Base-by-base conservation (phyloP, 2,888 invertebrate genomes). In the Dicroscelio sp. region DNA sequence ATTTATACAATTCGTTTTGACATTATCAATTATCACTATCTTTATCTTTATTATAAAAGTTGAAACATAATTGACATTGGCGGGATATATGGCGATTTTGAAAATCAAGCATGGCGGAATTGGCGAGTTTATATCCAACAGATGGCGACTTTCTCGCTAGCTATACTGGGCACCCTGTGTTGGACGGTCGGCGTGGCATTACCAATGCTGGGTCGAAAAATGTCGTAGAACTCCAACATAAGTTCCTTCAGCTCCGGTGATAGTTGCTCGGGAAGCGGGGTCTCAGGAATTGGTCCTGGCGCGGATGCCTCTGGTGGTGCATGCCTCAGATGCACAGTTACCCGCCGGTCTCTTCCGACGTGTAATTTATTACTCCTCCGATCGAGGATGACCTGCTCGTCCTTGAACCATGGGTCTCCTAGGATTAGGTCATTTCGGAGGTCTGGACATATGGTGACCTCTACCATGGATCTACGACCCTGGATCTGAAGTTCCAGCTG, bases 101-200 rank as follows among this genome's bases (percentile, higher is more conserved):
- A 12, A 38, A 38, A 67, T 48, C 20, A 71, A 71, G 52, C 25
- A 31, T 73, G 73, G 73, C 55, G 33, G 55, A n/a, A 73, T 76
- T 76, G 75, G 75, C 58, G 75, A 23, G 35, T 35, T 55, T 76
- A 76, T 76, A 58, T 33, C 58, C 75, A 27, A 76, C 75, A 76
- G 75, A 30, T 76, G 75, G 58, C 75, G 75, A 58, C 58, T 58
- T 76, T n/a, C 10, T 76, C 55, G n/a, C 2, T 76, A 12, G 27
- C 5, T 35, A 30, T 76, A 76, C 75, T 76, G 75, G 25, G 58
- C 75, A 76, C 75, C 17, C 12, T 55, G 58, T 43, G 43, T 43
- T 43, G n/a, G n/a, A n/a, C n/a, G n/a, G n/a, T n/a, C n/a, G n/a
- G n/a, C n/a, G n/a, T n/a, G n/a, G n/a, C n/a, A n/a, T n/a, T n/a